Percentiles rank a stretch among this genome's conserved stretches.
phyloP scores from a whole-genome alignment of 2,888 invertebrate species.

The Electrophaes corylata region DNA sequence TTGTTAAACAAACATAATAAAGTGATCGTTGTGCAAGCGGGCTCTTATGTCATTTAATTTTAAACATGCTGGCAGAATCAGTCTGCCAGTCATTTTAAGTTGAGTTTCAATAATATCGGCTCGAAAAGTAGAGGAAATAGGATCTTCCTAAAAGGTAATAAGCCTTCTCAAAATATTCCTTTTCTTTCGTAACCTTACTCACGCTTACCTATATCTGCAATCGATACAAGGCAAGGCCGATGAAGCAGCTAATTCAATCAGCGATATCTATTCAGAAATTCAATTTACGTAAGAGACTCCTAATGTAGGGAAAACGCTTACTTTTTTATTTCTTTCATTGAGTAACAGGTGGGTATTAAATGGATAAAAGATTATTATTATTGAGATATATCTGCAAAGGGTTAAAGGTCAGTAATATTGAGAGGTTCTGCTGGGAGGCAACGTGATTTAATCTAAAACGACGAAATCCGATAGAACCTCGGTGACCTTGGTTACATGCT shows the following conservation, averaged over 20 bases:
- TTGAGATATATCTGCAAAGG: neutral
- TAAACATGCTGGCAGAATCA: no score
- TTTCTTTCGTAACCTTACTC: constrained; percentile 16
- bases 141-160: neutral
- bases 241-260: constrained; percentile 77
- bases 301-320: constrained; percentile 43
- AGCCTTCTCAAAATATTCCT: constrained; percentile 7
- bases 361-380: constrained; percentile 32
- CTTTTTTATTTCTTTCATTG: constrained; percentile 37
- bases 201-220: constrained; percentile 25
- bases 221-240: constrained; percentile 51
- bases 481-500: no score
- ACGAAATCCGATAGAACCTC: neutral
- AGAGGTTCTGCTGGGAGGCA: neutral
- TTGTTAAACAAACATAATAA: no score
- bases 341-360: constrained; percentile 40
- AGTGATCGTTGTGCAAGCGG: no score
- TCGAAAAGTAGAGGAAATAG: neutral
- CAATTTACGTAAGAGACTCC: constrained; percentile 73
- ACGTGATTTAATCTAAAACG: neutral
- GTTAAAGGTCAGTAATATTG: neutral
- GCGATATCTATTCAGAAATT: constrained; percentile 73
- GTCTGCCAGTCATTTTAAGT: no score
- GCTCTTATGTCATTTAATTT: no score
- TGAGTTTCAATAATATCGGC: no score